Evolutionary conservation across 1,140 invertebrate genomes (phyloP).

Genomic region (Campoletis sonorensis): DNA sequence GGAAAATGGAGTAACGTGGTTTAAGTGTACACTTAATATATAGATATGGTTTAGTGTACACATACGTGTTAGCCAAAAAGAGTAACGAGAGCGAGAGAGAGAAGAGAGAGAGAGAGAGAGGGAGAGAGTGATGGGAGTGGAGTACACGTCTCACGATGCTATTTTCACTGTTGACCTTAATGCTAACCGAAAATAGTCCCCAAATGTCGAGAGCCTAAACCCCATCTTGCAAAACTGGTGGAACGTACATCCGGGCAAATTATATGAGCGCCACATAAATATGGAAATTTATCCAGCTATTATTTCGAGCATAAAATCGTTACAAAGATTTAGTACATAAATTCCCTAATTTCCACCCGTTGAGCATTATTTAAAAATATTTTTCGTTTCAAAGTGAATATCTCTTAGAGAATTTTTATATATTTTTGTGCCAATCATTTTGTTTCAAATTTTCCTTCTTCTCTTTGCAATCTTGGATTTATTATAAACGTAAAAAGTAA

Average conservation of each 20-base stretch:
- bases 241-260: conserved; percentile 4
- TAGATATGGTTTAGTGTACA: background rate
- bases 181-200: conserved; percentile 58
- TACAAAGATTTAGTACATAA: background rate
- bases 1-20: conserved; percentile 36
- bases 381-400: background rate
- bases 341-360: background rate
- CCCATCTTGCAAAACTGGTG: conserved; percentile 30
- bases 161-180: conserved; percentile 61
- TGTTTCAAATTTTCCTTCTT: no score
- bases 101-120: background rate
- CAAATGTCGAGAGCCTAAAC: conserved; percentile 33
- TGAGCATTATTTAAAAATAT: background rate
- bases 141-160: conserved; percentile 46
- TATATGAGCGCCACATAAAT: background rate
- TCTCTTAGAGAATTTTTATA: no score
- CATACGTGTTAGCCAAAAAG: background rate
- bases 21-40: conserved; percentile 15
- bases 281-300: background rate
- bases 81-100: background rate
- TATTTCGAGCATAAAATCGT: conserved; percentile 3
- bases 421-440: no score
- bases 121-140: conserved; percentile 23
- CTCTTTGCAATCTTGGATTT: no score
- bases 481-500: no score